A percentile compares a stretch with the other conserved stretches of the same genome.
Conservation (phyloP, 2,797 vertebrate species). For the Myiotriccus ornatus region DNA sequence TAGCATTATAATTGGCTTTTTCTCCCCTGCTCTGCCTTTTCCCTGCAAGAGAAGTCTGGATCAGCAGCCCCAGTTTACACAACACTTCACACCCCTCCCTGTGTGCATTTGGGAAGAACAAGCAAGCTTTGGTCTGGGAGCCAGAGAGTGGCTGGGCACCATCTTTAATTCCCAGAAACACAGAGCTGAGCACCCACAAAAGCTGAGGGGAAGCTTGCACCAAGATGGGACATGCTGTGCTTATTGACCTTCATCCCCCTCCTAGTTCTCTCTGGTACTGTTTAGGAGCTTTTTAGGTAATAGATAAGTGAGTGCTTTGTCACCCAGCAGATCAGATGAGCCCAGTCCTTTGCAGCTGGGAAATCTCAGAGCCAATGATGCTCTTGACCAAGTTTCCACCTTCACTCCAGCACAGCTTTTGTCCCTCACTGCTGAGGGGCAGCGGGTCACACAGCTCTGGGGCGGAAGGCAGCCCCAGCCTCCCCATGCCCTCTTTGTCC, state of each 20-base stretch:
- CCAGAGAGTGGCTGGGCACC: neutral
- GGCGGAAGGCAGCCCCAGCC: neutral
- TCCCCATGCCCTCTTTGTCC: neutral
- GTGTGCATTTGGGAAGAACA: neutral
- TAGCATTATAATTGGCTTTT: neutral
- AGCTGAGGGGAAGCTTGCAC: neutral
- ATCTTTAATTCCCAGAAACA: neutral
- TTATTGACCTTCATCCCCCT: neutral
- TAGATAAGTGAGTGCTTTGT: neutral
- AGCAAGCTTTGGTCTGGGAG: neutral
- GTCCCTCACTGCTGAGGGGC: neutral
- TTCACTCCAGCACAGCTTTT: neutral
- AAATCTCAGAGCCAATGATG: constrained; percentile 26
- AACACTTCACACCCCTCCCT: neutral
- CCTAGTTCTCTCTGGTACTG: neutral
- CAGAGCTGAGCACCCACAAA: neutral
- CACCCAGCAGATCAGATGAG: neutral
- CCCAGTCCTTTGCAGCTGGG: neutral
- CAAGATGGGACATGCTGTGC: accelerated
- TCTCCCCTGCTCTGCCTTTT: accelerated
- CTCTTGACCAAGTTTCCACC: constrained; percentile 1
- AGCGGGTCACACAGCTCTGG: neutral
- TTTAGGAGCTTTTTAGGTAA: neutral
- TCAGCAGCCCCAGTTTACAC: neutral
- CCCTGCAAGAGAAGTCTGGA: neutral